These are phyloP conservation scores for Vanessa cardui DNA, from an alignment of 2,888 invertebrate species.

Conservation along the genomic window DNA sequence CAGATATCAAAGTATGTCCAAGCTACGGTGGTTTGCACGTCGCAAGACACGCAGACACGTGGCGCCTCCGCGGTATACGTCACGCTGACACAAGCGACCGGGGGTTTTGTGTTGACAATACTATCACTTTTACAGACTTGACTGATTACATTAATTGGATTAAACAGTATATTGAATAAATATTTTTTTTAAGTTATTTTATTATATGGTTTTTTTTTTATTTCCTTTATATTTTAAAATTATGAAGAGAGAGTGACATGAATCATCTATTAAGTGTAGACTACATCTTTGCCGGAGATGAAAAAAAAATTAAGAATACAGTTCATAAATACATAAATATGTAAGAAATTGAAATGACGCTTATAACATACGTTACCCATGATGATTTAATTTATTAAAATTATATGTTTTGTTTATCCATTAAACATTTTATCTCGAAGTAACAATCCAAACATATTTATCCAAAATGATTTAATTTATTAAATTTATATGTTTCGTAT, in stretches of 20 bases:
- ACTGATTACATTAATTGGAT: slow-evolving; percentile 45
- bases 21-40: slow-evolving; percentile 67
- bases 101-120: slow-evolving; percentile 59
- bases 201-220: not conserved
- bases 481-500: too few species aligned
- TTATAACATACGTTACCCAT: too few species aligned
- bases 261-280: not conserved
- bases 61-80: slow-evolving; percentile 61
- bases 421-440: too few species aligned
- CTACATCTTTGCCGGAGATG: not conserved
- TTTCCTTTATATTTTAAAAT: not conserved
- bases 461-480: too few species aligned
- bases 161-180: slow-evolving; percentile 26
- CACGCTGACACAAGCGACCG: slow-evolving; percentile 53
- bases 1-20: slow-evolving; percentile 67
- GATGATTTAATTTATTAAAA: too few species aligned
- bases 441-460: too few species aligned
- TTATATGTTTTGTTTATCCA: too few species aligned
- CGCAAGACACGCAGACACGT: slow-evolving; percentile 45
- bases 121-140: slow-evolving; percentile 59
- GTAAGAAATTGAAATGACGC: too few species aligned
- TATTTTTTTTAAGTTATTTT: not conserved
- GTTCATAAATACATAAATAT: too few species aligned
- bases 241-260: too few species aligned
- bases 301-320: too few species aligned